phyloP scores from a whole-genome alignment of 2,113 vertebrate genomes.

The Silurus meridionalis region DNA sequence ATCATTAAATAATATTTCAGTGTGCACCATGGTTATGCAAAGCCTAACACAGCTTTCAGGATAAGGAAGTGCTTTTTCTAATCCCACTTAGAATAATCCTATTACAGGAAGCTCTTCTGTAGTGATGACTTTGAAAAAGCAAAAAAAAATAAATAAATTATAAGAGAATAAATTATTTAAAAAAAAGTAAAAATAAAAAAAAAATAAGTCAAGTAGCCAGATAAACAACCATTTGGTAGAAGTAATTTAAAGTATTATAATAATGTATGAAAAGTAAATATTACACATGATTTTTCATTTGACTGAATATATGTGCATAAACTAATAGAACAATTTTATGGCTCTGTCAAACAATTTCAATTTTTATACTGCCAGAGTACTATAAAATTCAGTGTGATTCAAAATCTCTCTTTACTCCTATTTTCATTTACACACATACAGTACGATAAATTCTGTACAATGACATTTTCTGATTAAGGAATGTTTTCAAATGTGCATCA shows the following conservation, averaged over 20 bases:
- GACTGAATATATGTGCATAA: background rate
- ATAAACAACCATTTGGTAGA: background rate
- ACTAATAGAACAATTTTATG: background rate
- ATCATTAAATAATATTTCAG: constrained; percentile 59
- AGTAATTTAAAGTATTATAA: too few relatives aligned
- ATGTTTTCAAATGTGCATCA: background rate
- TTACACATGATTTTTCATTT: background rate
- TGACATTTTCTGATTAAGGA: background rate
- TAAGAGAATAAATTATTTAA: background rate
- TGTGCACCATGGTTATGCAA: constrained; percentile 22
- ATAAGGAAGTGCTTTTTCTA: background rate
- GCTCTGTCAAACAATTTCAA: background rate
- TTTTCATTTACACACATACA: background rate
- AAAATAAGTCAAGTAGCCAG: background rate
- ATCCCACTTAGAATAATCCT: constrained; percentile 39
- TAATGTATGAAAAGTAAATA: background rate
- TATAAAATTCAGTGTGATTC: background rate
- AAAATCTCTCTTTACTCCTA: background rate
- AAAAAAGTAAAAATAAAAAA: background rate
- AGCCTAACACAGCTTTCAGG: background rate
- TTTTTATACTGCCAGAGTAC: background rate
- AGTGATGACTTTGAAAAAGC: constrained; percentile 12
- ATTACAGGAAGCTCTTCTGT: constrained; percentile 28
- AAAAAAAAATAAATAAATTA: background rate
- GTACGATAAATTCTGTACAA: background rate